Conservation (phyloP, 2,113 vertebrate species). For the Motacilla alba region DNA sequence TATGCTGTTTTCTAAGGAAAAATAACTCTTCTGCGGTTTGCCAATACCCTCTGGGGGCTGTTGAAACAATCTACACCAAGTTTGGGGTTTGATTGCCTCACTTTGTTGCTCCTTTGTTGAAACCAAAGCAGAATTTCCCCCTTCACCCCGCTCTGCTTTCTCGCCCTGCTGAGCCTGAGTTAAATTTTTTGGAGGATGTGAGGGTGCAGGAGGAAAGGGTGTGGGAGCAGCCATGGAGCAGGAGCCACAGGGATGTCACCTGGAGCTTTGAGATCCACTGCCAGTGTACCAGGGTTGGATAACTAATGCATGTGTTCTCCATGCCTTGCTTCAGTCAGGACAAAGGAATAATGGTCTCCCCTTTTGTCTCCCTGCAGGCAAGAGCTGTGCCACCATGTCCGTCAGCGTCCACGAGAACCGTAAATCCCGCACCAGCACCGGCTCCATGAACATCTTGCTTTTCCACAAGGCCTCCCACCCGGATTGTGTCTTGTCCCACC, state of each 20-base stretch:
- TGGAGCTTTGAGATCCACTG: background rate
- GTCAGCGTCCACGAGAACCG: constrained; percentile 94
- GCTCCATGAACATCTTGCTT: constrained; percentile 90
- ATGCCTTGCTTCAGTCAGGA: background rate
- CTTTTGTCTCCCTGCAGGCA: constrained; percentile 11
- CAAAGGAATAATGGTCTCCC: background rate
- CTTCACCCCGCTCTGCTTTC: background rate
- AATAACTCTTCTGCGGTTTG: background rate
- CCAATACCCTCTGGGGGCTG: constrained; percentile 17
- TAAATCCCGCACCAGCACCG: constrained; percentile 90
- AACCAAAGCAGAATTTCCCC: constrained; percentile 11
- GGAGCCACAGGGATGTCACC: background rate
- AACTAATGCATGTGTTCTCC: background rate
- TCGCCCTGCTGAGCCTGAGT: background rate
- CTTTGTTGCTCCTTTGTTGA: background rate
- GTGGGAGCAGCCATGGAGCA: background rate
- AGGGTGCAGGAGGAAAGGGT: background rate
- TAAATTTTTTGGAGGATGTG: background rate
- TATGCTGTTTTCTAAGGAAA: constrained; percentile 25
- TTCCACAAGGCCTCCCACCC: constrained; percentile 94
- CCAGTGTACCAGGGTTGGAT: background rate
- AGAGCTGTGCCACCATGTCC: constrained; percentile 78
- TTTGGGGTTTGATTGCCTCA: constrained; percentile 34
- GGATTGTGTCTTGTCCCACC: constrained; percentile 88
- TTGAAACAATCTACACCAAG: constrained; percentile 5